Evolutionary conservation across 2,888 invertebrate species (phyloP).

Genomic region (Epirrhoe tristata): DNA sequence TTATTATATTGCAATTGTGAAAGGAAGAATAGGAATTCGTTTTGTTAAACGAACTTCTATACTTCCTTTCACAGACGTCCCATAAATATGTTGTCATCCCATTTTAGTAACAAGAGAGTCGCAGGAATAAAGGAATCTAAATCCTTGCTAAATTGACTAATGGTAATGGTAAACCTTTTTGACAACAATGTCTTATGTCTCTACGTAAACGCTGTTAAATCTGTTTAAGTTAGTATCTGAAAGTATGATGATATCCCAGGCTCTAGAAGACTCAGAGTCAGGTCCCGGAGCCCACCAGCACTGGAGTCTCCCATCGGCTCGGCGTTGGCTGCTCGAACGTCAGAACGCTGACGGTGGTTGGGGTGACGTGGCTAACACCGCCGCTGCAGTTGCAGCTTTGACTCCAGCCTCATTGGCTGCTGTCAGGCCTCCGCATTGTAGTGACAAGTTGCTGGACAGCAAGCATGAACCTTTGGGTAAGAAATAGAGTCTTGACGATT

Average conservation of each 20-base stretch:
- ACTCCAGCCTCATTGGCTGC: constrained; percentile 90
- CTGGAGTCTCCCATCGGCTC: constrained; percentile 93
- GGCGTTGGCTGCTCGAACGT: constrained; percentile 89
- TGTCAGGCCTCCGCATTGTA: constrained; percentile 85
- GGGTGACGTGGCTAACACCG: constrained; percentile 90
- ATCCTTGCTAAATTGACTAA: too few species aligned
- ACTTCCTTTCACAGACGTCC: too few species aligned
- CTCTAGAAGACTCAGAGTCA: constrained; percentile 91
- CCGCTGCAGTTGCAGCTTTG: constrained; percentile 92
- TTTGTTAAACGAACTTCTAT: too few species aligned
- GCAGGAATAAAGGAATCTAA: too few species aligned
- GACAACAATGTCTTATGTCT: background rate
- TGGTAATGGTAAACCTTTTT: too few species aligned
- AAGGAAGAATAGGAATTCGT: too few species aligned
- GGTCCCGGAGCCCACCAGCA: constrained; percentile 82
- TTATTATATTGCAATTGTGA: too few species aligned
- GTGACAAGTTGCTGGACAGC: constrained; percentile 81
- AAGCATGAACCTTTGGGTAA: constrained; percentile 83
- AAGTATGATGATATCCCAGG: constrained; percentile 68
- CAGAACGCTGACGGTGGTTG: constrained; percentile 93
- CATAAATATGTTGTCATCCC: too few species aligned
- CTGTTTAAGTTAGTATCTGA: background rate
- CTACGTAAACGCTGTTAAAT: background rate
- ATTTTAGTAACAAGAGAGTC: too few species aligned
- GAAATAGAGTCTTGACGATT: constrained; percentile 7